Evolutionary conservation across 2,888 invertebrate genomes (phyloP).

Genomic region (Uropetala carovei): DNA sequence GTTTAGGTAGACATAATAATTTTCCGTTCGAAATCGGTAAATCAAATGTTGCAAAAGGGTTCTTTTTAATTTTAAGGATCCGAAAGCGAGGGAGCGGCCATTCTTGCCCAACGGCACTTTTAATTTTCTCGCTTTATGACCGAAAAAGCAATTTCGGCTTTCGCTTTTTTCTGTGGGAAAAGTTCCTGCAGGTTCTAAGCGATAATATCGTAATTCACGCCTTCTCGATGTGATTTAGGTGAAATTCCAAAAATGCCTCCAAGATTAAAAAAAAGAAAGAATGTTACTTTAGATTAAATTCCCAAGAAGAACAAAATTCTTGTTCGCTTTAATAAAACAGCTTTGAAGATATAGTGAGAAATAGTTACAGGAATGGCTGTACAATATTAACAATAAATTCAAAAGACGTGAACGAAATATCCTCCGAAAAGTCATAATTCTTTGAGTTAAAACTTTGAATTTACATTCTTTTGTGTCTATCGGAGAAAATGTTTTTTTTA

Average conservation of each 20-base stretch:
- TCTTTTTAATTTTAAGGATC: slow-evolving; percentile 50
- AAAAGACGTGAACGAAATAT: too few relatives aligned
- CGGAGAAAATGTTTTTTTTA: too few relatives aligned
- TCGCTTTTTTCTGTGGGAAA: slow-evolving; percentile 58
- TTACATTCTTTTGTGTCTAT: too few relatives aligned
- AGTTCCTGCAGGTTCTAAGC: slow-evolving; percentile 11
- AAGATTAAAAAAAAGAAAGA: slow-evolving; percentile 51
- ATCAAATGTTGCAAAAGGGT: slow-evolving; percentile 43
- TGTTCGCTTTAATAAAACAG: not conserved
- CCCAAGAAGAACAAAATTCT: not conserved
- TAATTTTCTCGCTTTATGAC: slow-evolving; percentile 62
- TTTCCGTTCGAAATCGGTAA: slow-evolving; percentile 45
- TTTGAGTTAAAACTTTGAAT: too few relatives aligned
- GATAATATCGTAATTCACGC: slow-evolving; percentile 58
- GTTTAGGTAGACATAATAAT: not conserved
- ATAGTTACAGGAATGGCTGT: too few relatives aligned
- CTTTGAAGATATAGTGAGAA: too few relatives aligned
- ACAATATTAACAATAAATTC: not conserved
- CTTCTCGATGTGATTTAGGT: slow-evolving; percentile 59
- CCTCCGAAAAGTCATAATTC: too few relatives aligned
- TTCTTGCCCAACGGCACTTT: slow-evolving; percentile 31
- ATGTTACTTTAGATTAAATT: slow-evolving; percentile 32
- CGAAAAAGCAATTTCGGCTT: slow-evolving; percentile 61
- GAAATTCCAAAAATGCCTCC: slow-evolving; percentile 31
- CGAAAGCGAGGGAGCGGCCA: not conserved